Evolutionary conservation across 2,888 invertebrate genomes (phyloP), one percentile per base, ranked within the genome.

Genomic region (Drosophila mayaguana): DNA sequence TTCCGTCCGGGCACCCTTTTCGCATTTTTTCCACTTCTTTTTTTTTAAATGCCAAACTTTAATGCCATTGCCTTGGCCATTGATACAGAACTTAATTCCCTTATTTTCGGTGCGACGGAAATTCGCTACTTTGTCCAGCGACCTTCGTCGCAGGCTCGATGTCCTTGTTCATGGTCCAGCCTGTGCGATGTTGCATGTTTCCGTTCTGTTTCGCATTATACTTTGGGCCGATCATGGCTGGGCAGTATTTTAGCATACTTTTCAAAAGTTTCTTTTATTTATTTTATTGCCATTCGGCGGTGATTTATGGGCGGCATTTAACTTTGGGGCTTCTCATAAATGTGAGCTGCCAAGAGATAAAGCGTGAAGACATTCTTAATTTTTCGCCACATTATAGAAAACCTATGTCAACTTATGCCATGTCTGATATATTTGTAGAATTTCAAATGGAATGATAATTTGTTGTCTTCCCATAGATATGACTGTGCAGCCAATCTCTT

Each of bases 1-100:
- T 72, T 88, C 91, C 83, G 82, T 57, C 75, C 1, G 20, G 73
- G 72, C 43, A 73, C 70, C 78, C 74, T 75, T 80, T 80, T 76
- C 3, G 28, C n/a, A 25, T 62, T 25, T 25, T 14, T 51, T 16
- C 1, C 14, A 20, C 2, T 22, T 20, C 22, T 22, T 25, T 20
- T 1, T 38, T 22, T 54, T 40, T 25, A 48, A 53, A 50, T n/a
- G 43, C 38, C 36, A 46, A 86, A 78, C 71, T 75, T 79, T 63
- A 81, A 77, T 36, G 36, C 53, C 36, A 69, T 69, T 40, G 54
- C 75, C 72, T 60, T 73, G 65, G 60, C 63, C 73, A 89, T 80
- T 81, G 76, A 83, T 79, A 83, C 84, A 74, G 74, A 87, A 81
- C 74, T 79, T 85, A 16, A 20, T 45, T 34, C 50, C 4, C 32